A percentile compares a stretch with the other conserved stretches of the same genome.
phyloP scores from a whole-genome alignment of 1,140 invertebrate genomes.

The Lasaia peninsularis region DNA sequence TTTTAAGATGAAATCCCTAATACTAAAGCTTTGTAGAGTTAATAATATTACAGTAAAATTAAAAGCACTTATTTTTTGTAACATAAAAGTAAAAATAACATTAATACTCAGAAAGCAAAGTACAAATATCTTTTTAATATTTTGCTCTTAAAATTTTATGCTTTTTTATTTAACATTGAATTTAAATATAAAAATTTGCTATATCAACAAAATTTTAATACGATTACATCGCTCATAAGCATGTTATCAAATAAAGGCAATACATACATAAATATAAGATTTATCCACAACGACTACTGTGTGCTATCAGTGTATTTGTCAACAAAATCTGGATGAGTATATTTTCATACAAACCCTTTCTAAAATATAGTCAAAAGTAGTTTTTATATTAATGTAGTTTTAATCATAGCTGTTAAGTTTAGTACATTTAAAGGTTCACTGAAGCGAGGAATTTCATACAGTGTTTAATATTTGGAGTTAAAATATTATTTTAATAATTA shows the following conservation, averaged over 20 bases:
- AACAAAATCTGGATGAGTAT: not conserved
- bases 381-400: conserved; percentile 5
- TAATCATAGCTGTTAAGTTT: not conserved
- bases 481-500: not conserved
- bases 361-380: not conserved
- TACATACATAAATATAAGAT: too few species aligned
- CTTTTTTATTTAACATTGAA: too few species aligned
- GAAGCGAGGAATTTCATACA: conserved; percentile 7
- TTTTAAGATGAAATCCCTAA: too few species aligned
- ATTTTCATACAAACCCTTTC: not conserved
- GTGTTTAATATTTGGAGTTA: conserved; percentile 6
- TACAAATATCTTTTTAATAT: too few species aligned
- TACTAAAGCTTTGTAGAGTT: not conserved
- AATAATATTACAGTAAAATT: not conserved
- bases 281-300: too few species aligned
- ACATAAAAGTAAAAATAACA: too few species aligned
- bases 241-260: too few species aligned
- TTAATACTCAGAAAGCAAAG: too few species aligned
- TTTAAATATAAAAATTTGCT: too few species aligned
- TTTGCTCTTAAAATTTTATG: too few species aligned
- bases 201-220: too few species aligned
- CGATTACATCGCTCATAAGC: too few species aligned
- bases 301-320: not conserved
- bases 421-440: not conserved
- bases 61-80: not conserved